phyloP scores from a whole-genome alignment of 1,140 invertebrate genomes.

The Apolygus lucorum region DNA sequence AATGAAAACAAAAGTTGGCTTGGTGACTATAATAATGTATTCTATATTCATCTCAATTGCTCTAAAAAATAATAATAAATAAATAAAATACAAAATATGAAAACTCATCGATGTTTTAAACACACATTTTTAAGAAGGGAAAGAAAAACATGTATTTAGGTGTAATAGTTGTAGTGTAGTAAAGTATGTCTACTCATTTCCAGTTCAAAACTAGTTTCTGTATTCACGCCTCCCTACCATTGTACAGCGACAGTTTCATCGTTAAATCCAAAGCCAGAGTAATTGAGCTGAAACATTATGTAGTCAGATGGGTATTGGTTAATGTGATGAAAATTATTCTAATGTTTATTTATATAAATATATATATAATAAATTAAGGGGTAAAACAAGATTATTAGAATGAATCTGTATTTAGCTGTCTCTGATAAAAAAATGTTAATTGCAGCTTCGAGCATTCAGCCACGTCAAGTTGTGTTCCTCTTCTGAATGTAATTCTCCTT shows the following conservation, averaged over 20 bases:
- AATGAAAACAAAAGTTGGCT: background rate
- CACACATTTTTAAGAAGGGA: background rate
- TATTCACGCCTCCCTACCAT: background rate
- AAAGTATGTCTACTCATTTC: background rate
- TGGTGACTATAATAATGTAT: conserved; percentile 13
- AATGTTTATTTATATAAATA: conserved; percentile 7
- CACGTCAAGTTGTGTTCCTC: background rate
- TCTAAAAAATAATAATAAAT: background rate
- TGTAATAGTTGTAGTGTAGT: background rate
- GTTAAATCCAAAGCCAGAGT: background rate
- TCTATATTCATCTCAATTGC: conserved; percentile 13
- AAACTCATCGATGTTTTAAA: background rate
- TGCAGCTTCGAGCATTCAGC: background rate
- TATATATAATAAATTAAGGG: background rate
- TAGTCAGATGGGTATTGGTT: conserved; percentile 15
- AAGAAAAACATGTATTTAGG: background rate
- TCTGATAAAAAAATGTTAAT: background rate
- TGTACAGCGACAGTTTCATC: background rate
- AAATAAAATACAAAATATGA: too few relatives aligned
- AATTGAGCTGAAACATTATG: conserved; percentile 15
- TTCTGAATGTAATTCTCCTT: too few relatives aligned
- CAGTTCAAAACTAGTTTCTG: conserved; percentile 8
- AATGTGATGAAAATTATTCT: conserved; percentile 13
- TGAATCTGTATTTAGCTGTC: background rate
- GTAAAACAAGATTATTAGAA: background rate